phyloP scores from a whole-genome alignment of 1,140 invertebrate genomes.

The Arion vulgaris region DNA sequence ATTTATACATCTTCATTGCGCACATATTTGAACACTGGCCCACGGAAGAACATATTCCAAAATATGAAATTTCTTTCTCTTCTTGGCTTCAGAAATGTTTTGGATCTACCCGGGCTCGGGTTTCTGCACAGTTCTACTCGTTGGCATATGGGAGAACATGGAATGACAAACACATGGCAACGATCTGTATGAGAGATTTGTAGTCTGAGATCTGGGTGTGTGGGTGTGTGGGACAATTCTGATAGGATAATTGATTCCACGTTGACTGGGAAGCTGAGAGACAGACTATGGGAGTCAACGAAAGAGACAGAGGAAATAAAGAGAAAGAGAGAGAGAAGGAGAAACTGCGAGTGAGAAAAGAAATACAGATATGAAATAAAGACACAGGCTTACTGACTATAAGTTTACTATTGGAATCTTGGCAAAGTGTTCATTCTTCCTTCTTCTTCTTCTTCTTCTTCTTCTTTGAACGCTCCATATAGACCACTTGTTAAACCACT shows the following conservation, averaged over 20 bases:
- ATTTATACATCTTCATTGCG: no score
- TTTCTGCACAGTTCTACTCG: neutral
- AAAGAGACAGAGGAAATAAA: neutral
- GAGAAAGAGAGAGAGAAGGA: no score
- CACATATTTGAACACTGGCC: neutral
- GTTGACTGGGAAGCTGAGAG: neutral
- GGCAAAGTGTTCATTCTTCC: no score
- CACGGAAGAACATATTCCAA: neutral
- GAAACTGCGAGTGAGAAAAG: no score
- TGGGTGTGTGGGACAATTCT: neutral
- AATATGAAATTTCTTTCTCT: neutral
- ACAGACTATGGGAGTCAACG: neutral
- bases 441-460: no score
- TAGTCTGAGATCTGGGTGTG: neutral
- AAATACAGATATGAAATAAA: no score
- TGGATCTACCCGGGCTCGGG: neutral
- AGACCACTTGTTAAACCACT: no score
- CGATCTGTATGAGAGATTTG: neutral
- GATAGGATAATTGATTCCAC: conserved; percentile 1
- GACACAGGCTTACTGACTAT: no score
- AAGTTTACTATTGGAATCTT: no score
- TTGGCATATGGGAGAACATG: neutral
- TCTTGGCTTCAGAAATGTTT: neutral
- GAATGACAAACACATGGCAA: neutral
- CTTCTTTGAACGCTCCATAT: no score